A percentile compares a stretch with the other conserved stretches of the same genome.
Evolutionary conservation across 2,113 vertebrate genomes (phyloP).

Genomic region (Daubentonia madagascariensis): DNA sequence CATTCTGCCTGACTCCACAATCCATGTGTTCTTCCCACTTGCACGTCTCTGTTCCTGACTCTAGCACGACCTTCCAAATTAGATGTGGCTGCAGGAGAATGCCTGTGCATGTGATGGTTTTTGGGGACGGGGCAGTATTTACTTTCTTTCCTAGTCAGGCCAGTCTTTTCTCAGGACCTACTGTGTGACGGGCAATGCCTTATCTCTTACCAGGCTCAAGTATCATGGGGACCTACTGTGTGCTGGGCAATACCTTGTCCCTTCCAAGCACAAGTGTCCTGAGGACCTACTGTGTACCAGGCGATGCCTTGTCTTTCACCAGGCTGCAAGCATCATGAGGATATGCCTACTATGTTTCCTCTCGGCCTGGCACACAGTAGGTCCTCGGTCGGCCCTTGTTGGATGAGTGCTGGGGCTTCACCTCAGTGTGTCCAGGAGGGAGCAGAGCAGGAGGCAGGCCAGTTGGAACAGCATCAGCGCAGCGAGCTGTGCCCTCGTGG

Average conservation of each 20-base stretch:
- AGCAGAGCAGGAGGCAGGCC: neutral
- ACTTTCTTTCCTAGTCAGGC: neutral
- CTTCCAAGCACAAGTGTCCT: neutral
- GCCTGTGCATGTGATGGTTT: neutral
- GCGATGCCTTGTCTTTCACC: neutral
- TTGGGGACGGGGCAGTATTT: neutral
- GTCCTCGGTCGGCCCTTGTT: neutral
- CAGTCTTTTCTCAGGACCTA: neutral
- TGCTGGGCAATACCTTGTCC: neutral
- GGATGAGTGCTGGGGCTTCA: neutral
- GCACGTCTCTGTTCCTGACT: neutral
- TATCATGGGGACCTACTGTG: neutral
- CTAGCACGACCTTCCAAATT: neutral
- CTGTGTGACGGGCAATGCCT: neutral
- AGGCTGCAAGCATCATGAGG: neutral
- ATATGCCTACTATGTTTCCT: neutral
- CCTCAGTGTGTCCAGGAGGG: neutral
- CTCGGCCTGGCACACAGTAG: neutral
- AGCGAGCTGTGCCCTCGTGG: fast-evolving
- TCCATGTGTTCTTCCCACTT: neutral
- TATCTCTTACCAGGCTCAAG: neutral
- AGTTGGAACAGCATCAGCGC: fast-evolving
- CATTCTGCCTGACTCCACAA: neutral
- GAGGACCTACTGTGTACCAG: neutral
- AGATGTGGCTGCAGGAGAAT: neutral